Conservation (phyloP, 2,888 invertebrate species). For the Ceraclea dissimilis region DNA sequence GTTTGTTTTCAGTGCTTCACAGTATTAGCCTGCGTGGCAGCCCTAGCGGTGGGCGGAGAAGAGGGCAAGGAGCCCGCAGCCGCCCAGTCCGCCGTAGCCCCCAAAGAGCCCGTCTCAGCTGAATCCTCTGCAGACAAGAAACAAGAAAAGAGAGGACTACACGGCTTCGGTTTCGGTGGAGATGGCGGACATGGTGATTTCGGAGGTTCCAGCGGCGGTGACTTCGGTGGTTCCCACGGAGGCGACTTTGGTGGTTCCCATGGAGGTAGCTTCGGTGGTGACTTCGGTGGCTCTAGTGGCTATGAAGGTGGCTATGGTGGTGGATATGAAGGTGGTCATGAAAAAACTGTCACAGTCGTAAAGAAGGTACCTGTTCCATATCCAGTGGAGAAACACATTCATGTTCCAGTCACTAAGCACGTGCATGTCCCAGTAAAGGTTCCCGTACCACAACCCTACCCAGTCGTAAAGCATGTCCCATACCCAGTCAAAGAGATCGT, state of each 20-base stretch:
- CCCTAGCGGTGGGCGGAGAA: slow-evolving; percentile 51
- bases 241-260: slow-evolving; percentile 39
- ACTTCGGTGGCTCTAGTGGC: slow-evolving; percentile 33
- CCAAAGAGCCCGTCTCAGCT: slow-evolving; percentile 36
- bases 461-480: slow-evolving; percentile 60
- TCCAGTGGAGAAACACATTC: slow-evolving; percentile 63
- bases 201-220: slow-evolving; percentile 35
- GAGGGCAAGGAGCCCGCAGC: slow-evolving; percentile 43
- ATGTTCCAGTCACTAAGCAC: slow-evolving; percentile 59
- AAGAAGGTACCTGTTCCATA: slow-evolving; percentile 68
- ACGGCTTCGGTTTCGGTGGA: slow-evolving; percentile 43
- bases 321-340: slow-evolving; percentile 33
- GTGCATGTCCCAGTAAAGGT: slow-evolving; percentile 62
- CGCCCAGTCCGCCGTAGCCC: slow-evolving; percentile 32
- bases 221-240: slow-evolving; percentile 37
- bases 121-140: slow-evolving; percentile 42
- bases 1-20: slow-evolving; percentile 23
- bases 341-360: slow-evolving; percentile 58
- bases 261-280: slow-evolving; percentile 33
- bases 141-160: slow-evolving; percentile 50
- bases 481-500: slow-evolving; percentile 58
- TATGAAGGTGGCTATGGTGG: slow-evolving; percentile 28
- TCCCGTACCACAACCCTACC: slow-evolving; percentile 62
- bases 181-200: slow-evolving; percentile 31
- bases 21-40: slow-evolving; percentile 30